These are phyloP conservation scores for Alcedo atthis DNA, from an alignment of 2,797 vertebrate species.

Conservation along the genomic window DNA sequence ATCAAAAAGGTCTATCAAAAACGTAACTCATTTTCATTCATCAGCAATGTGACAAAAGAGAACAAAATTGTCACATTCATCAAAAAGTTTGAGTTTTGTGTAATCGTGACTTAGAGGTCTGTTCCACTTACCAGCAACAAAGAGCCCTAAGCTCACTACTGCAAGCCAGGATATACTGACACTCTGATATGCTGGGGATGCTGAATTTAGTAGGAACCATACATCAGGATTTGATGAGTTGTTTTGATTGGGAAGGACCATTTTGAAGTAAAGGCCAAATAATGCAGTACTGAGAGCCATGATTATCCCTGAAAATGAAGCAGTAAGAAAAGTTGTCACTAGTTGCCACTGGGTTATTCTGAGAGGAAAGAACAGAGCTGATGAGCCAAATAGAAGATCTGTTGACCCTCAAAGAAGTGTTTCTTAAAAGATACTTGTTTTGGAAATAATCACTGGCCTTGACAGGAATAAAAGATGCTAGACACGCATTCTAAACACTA, in stretches of 20 bases:
- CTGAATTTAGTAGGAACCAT: background rate
- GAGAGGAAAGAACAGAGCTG: background rate
- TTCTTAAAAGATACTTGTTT: background rate
- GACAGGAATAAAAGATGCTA: background rate
- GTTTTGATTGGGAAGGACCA: slow-evolving; percentile 59
- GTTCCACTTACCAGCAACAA: slow-evolving; percentile 85
- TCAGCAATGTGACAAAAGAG: background rate
- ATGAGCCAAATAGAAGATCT: background rate
- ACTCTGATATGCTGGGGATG: background rate
- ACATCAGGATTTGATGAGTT: slow-evolving; percentile 56
- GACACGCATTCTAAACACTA: background rate
- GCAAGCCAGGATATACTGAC: slow-evolving; percentile 86
- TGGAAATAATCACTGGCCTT: background rate
- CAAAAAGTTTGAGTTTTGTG: background rate
- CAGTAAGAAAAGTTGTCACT: background rate
- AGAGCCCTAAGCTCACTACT: slow-evolving; percentile 87
- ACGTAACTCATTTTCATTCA: background rate
- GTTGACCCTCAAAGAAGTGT: background rate
- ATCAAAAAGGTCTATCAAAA: background rate
- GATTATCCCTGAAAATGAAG: slow-evolving; percentile 77
- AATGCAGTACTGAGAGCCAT: slow-evolving; percentile 86
- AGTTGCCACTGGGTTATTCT: background rate
- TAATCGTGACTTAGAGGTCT: background rate
- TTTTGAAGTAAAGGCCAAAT: slow-evolving; percentile 90
- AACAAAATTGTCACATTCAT: background rate